Evolutionary conservation across 2,113 vertebrate species (phyloP).

Genomic region (Ramphastos sulfuratus): DNA sequence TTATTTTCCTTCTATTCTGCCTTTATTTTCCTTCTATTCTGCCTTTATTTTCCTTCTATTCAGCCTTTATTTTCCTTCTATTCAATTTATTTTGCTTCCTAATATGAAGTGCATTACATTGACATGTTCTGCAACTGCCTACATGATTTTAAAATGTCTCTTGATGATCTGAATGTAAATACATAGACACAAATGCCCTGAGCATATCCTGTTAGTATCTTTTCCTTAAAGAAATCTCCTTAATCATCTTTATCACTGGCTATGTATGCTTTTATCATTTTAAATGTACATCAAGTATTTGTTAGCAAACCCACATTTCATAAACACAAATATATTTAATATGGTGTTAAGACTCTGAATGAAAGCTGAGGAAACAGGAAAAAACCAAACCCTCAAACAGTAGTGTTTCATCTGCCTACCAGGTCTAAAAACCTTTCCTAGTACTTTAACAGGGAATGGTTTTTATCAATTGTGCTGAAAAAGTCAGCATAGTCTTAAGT

Average conservation of each 20-base stretch:
- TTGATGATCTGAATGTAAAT: neutral
- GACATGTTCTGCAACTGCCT: neutral
- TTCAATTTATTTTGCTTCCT: neutral
- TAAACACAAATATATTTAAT: neutral
- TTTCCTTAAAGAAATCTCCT: neutral
- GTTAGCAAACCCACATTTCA: neutral
- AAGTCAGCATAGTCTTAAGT: neutral
- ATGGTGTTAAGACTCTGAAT: neutral
- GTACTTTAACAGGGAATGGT: neutral
- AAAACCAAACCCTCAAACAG: fast-evolving
- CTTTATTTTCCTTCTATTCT: neutral
- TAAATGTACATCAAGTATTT: neutral
- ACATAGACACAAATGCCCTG: neutral
- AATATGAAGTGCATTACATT: neutral
- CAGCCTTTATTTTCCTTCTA: neutral
- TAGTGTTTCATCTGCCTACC: neutral
- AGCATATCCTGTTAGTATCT: neutral
- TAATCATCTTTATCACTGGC: neutral
- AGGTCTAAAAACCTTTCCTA: neutral
- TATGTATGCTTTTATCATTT: neutral
- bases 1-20: neutral
- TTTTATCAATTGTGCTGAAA: neutral
- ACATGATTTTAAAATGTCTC: neutral
- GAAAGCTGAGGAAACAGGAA: neutral
- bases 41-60: neutral